Conservation (phyloP, 1,140 invertebrate genomes). For the Papilio polyxenes region DNA sequence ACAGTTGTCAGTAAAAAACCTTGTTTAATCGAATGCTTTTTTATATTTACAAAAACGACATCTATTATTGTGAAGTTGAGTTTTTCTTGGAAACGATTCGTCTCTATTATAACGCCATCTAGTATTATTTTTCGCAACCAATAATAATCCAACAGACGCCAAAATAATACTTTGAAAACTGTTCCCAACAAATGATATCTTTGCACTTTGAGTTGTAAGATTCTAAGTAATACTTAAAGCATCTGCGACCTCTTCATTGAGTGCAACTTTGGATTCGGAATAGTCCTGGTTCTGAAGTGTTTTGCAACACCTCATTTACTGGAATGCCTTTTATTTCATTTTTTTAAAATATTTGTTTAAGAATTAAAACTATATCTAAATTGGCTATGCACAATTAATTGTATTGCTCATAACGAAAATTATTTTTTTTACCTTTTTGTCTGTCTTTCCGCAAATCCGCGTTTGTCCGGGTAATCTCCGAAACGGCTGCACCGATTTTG, state of each 20-base stretch:
- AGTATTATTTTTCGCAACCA: background rate
- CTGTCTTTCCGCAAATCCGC: too few species aligned
- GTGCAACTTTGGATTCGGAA: conserved; percentile 17
- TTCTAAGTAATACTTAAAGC: too few species aligned
- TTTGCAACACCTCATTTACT: background rate
- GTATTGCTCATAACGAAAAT: too few species aligned
- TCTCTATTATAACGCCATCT: background rate
- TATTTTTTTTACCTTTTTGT: too few species aligned
- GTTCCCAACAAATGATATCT: background rate
- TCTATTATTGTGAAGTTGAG: background rate
- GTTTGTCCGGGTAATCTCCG: too few species aligned
- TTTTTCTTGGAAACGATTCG: background rate
- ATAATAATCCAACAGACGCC: background rate
- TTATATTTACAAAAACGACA: background rate
- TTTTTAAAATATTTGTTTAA: too few species aligned
- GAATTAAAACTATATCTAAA: too few species aligned
- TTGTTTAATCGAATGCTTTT: background rate
- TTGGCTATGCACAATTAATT: too few species aligned
- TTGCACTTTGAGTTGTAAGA: too few species aligned
- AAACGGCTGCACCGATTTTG: too few species aligned
- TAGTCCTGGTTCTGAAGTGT: conserved; percentile 2
- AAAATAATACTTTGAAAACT: background rate
- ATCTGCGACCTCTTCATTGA: background rate
- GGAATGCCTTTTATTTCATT: too few species aligned
- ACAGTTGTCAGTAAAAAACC: background rate